A percentile compares a stretch with the other conserved stretches of the same genome.
Conservation (phyloP, 2,888 invertebrate species). For the Synergus laeviventris region DNA sequence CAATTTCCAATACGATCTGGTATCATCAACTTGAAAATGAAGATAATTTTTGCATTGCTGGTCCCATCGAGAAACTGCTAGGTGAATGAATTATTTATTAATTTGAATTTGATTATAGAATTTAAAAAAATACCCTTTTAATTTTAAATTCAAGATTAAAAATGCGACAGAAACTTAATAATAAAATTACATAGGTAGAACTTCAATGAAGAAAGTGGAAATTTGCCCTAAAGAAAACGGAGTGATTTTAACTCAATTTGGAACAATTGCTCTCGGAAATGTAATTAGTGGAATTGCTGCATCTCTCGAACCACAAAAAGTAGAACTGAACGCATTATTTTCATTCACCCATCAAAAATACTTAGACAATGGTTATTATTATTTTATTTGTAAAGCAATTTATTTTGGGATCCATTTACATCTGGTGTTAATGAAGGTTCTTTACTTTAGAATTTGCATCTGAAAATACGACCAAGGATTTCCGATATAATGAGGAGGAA, state of each 20-base stretch:
- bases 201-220: constrained; percentile 68
- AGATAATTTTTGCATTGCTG: constrained; percentile 57
- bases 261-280: constrained; percentile 80
- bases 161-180: constrained; percentile 9
- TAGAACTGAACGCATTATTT: constrained; percentile 64
- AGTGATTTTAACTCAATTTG: constrained; percentile 81
- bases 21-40: constrained; percentile 48
- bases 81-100: constrained; percentile 49
- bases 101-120: not conserved
- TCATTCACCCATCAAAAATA: not conserved
- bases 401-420: not conserved
- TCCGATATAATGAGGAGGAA: constrained; percentile 56
- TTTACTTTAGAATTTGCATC: not conserved
- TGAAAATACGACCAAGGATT: not conserved
- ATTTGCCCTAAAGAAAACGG: constrained; percentile 83
- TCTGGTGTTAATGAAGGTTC: not conserved
- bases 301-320: constrained; percentile 80
- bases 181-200: constrained; percentile 52
- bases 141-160: not conserved
- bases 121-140: not conserved
- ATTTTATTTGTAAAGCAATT: not conserved
- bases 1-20: constrained; percentile 67
- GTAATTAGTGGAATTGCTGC: constrained; percentile 81
- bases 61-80: constrained; percentile 56
- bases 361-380: not conserved